phyloP scores from a whole-genome alignment of 1,140 invertebrate genomes.

The Antheraea mylitta region DNA sequence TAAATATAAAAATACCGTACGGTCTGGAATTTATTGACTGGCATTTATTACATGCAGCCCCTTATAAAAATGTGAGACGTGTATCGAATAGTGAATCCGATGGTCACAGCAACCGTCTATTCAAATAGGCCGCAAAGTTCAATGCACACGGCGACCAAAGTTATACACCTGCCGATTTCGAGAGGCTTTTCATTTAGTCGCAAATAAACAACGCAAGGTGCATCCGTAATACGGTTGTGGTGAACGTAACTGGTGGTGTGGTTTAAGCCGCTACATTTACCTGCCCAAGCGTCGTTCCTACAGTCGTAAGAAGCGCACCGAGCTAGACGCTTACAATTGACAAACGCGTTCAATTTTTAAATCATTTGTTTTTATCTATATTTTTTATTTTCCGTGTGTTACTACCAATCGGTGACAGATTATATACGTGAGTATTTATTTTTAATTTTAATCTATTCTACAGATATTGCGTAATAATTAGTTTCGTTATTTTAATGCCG shows the following conservation, averaged over 20 bases:
- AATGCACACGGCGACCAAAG: conserved; percentile 49
- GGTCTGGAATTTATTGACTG: not conserved
- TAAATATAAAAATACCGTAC: conserved; percentile 6
- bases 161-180: conserved; percentile 46
- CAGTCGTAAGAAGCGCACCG: conserved; percentile 55
- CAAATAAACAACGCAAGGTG: conserved; percentile 30
- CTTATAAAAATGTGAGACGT: conserved; percentile 48
- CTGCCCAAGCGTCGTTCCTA: conserved; percentile 55
- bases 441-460: conserved; percentile 21
- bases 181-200: conserved; percentile 30
- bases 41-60: not conserved
- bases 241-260: conserved; percentile 59
- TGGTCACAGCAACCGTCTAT: conserved; percentile 46
- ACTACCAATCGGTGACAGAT: conserved; percentile 38
- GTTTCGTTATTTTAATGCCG: conserved; percentile 1
- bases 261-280: conserved; percentile 60
- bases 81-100: conserved; percentile 24
- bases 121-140: conserved; percentile 64
- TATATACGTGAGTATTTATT: conserved; percentile 45
- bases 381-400: conserved; percentile 46
- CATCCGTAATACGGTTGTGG: conserved; percentile 36
- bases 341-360: conserved; percentile 34
- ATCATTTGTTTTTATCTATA: conserved; percentile 20
- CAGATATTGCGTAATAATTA: not conserved
- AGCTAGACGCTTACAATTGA: conserved; percentile 42